Conservation (phyloP, 92 coral and sea anemone genomes). For the Epizoanthus fatuus region DNA sequence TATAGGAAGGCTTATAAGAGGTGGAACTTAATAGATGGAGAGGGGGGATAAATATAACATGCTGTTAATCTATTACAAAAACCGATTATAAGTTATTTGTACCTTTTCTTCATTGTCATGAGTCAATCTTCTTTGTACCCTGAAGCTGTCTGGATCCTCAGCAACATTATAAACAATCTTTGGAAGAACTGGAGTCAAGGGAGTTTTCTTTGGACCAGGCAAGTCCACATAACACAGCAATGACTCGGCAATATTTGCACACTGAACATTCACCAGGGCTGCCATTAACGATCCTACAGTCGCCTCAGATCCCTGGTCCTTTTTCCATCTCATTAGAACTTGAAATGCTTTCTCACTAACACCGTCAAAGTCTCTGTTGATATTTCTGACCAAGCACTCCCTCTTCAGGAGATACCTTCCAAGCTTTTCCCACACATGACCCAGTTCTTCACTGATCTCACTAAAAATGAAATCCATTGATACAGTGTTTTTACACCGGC, state of each 20-base stretch:
- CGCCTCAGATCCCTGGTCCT: slow-evolving; percentile 55
- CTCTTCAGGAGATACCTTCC: slow-evolving; percentile 75
- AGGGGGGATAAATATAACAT: no score
- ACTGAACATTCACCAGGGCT: slow-evolving; percentile 50
- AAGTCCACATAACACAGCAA: slow-evolving; percentile 46
- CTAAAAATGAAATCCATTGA: slow-evolving; percentile 53
- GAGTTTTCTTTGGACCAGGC: no score
- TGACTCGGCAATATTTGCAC: slow-evolving; percentile 72
- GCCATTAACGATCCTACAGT: slow-evolving; percentile 51
- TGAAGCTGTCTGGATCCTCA: slow-evolving; percentile 27
- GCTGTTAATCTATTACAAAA: no score
- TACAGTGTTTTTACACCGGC: slow-evolving; percentile 8
- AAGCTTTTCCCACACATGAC: slow-evolving; percentile 80
- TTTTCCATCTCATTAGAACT: slow-evolving; percentile 78
- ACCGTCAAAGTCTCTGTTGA: slow-evolving; percentile 77
- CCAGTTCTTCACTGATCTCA: slow-evolving; percentile 80
- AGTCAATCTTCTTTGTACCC: background rate
- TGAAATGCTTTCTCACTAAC: slow-evolving; percentile 90
- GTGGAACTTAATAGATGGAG: no score
- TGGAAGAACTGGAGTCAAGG: background rate
- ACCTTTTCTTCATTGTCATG: slow-evolving; percentile 22
- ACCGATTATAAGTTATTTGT: background rate
- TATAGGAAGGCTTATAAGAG: no score
- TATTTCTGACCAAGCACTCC: slow-evolving; percentile 82
- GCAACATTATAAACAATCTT: slow-evolving; percentile 28